Conservation (phyloP, 2,113 vertebrate species). For the Phycodurus eques region DNA sequence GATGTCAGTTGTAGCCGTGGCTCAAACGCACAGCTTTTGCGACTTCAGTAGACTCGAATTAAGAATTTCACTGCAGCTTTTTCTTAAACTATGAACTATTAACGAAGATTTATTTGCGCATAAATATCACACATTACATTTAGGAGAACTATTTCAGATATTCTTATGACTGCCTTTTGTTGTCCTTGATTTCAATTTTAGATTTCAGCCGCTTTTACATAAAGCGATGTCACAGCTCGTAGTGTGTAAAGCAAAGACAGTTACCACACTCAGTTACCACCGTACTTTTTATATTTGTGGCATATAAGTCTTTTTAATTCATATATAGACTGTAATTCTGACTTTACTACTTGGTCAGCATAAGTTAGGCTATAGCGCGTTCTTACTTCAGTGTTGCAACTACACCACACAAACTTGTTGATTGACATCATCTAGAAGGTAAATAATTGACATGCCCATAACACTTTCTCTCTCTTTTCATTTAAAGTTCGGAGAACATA, state of each 20-base stretch:
- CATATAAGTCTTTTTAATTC: too few species aligned
- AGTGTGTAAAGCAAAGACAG: background rate
- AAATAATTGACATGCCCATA: background rate
- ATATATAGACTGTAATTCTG: too few species aligned
- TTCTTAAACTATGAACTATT: too few species aligned
- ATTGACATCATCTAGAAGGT: background rate
- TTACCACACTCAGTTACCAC: background rate
- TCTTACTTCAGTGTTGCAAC: too few species aligned
- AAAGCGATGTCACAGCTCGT: background rate
- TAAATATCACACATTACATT: background rate
- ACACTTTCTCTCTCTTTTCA: background rate
- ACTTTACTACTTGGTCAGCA: too few species aligned
- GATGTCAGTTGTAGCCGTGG: too few species aligned
- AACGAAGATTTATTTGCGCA: too few species aligned
- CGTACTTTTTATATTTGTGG: background rate
- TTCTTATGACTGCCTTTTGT: background rate
- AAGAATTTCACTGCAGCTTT: too few species aligned
- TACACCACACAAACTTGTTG: background rate
- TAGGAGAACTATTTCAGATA: background rate
- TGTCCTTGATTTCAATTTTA: background rate
- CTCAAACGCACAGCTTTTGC: too few species aligned
- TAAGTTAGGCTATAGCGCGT: too few species aligned
- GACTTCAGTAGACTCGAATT: too few species aligned
- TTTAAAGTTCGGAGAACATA: background rate
- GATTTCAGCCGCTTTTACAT: background rate